Evolutionary conservation across 92 coral and sea anemone species (phyloP).

Genomic region (Palythoa grandis): DNA sequence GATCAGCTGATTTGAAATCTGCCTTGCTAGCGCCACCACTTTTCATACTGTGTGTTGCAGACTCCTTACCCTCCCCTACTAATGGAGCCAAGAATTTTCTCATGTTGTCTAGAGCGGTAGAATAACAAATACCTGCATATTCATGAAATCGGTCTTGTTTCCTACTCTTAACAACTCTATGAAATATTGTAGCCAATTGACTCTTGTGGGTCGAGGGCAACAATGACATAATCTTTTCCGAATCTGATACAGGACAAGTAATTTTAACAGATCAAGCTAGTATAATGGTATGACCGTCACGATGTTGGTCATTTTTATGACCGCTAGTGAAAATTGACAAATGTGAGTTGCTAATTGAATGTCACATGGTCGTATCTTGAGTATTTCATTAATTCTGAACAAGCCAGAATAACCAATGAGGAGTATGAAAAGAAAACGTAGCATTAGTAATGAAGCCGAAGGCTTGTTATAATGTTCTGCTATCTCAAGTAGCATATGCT

Average conservation of each 20-base stretch:
- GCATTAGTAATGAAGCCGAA: neutral
- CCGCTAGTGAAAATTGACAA: neutral
- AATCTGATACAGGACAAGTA: constrained; percentile 3
- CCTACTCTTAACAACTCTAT: constrained; percentile 3
- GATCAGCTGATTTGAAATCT: too few relatives aligned
- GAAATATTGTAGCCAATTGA: neutral
- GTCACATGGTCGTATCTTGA: constrained; percentile 15
- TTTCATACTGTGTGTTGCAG: too few relatives aligned
- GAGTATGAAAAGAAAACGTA: constrained; percentile 7
- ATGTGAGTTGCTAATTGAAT: neutral
- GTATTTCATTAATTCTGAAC: constrained; percentile 19
- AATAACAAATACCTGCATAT: neutral
- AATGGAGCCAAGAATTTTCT: too few relatives aligned
- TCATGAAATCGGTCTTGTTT: constrained; percentile 19
- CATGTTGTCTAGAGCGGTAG: too few relatives aligned
- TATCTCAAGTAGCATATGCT: constrained; percentile 42
- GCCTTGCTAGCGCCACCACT: too few relatives aligned
- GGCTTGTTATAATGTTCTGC: neutral
- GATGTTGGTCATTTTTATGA: constrained; percentile 27
- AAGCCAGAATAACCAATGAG: constrained; percentile 13
- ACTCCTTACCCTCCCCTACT: too few relatives aligned
- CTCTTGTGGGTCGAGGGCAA: too few relatives aligned
- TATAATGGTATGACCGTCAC: constrained; percentile 4
- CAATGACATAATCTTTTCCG: neutral
- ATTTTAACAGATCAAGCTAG: neutral